A percentile compares a stretch with the other conserved stretches of the same genome.
phyloP scores from a whole-genome alignment of 1,140 invertebrate species.

The Lordiphosa clarofinis region DNA sequence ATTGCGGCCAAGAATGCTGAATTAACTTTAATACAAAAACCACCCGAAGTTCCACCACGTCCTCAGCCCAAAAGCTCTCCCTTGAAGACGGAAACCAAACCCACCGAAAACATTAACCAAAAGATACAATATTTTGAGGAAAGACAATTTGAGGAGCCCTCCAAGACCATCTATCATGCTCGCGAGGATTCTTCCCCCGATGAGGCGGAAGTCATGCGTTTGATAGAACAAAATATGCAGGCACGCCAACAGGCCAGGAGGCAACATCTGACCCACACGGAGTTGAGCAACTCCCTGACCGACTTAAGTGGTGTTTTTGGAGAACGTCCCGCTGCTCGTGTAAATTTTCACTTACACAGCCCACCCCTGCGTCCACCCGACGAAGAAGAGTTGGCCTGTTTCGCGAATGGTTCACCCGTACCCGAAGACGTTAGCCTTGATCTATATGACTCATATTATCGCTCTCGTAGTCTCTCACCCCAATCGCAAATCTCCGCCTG shows the following conservation, averaged over 20 bases:
- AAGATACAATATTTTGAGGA: constrained; percentile 91
- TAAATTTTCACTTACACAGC: constrained; percentile 78
- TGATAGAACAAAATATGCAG: constrained; percentile 75
- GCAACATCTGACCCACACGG: constrained; percentile 40
- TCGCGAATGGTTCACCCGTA: constrained; percentile 47
- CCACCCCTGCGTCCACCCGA: constrained; percentile 67
- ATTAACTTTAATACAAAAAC: constrained; percentile 34
- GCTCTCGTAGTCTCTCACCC: constrained; percentile 85
- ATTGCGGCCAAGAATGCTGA: constrained; percentile 82
- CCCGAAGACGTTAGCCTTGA: constrained; percentile 52
- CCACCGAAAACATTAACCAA: constrained; percentile 81
- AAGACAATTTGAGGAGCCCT: constrained; percentile 80
- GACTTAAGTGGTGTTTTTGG: constrained; percentile 90
- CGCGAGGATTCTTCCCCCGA: constrained; percentile 81
- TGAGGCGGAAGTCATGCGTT: constrained; percentile 66
- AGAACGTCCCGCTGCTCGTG: constrained; percentile 81
- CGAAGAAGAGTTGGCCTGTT: constrained; percentile 47
- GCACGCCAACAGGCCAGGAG: constrained; percentile 52
- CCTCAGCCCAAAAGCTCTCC: constrained; percentile 33
- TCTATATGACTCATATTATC: constrained; percentile 85
- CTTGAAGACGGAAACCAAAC: constrained; percentile 80
- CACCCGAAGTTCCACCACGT: constrained; percentile 55
- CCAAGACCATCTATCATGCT: constrained; percentile 82
- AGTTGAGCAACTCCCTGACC: constrained; percentile 84
- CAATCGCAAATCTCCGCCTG: constrained; percentile 81